phyloP scores from a whole-genome alignment of 2,113 vertebrate species.

The Isurus oxyrinchus region DNA sequence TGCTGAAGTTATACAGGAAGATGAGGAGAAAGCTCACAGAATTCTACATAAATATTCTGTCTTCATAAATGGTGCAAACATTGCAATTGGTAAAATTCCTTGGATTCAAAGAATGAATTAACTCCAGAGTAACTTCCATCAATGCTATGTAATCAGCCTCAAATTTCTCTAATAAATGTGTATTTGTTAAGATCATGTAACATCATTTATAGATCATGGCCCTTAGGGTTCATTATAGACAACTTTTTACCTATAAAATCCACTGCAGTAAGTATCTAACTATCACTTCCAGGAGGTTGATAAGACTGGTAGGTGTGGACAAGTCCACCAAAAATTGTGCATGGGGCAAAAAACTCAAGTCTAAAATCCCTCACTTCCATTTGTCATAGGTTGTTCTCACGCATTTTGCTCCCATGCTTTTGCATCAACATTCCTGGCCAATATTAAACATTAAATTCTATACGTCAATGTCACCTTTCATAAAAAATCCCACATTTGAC shows the following conservation, averaged over 20 bases:
- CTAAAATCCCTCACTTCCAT: neutral
- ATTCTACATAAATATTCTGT: neutral
- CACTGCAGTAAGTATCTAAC: neutral
- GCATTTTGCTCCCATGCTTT: too few species aligned
- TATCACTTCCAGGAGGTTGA: neutral
- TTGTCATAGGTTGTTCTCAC: too few species aligned
- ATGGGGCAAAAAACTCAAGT: neutral
- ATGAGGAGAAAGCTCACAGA: neutral
- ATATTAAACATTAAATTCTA: too few species aligned
- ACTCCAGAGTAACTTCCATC: too few species aligned
- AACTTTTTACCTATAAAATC: neutral
- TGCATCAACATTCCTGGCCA: too few species aligned
- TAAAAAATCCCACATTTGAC: too few species aligned
- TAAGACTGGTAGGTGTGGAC: neutral
- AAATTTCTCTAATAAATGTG: too few species aligned
- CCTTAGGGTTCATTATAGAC: too few species aligned
- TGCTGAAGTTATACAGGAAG: neutral
- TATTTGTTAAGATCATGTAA: too few species aligned
- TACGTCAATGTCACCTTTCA: too few species aligned
- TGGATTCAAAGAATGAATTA: neutral
- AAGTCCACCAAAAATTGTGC: neutral
- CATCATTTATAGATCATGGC: too few species aligned
- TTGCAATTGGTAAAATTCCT: neutral
- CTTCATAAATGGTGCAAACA: neutral
- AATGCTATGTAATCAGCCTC: too few species aligned